A percentile compares a stretch with the other conserved stretches of the same genome.
Evolutionary conservation across 1,140 invertebrate genomes (phyloP).

Genomic region (Ostrea denselamellosa): DNA sequence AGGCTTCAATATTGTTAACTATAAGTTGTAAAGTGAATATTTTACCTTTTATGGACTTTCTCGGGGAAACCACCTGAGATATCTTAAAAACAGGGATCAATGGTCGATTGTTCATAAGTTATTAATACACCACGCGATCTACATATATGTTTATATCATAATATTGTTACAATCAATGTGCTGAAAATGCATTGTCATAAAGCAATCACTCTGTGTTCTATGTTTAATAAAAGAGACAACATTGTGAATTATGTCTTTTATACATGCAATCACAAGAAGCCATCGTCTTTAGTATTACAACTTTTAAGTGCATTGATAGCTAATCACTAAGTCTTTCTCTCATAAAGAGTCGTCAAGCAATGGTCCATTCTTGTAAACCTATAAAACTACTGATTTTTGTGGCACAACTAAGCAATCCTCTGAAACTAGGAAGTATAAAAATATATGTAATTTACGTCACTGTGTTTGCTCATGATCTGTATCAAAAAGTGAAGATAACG

Average conservation of each 20-base stretch:
- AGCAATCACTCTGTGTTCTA: not conserved
- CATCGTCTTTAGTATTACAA: no score
- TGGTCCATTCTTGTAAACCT: not conserved
- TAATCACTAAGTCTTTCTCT: no score
- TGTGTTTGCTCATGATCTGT: no score
- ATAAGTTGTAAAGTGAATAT: not conserved
- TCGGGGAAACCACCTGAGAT: not conserved
- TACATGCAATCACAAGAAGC: no score
- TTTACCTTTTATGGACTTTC: not conserved
- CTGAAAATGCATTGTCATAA: not conserved
- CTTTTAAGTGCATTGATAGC: no score
- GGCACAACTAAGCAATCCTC: no score
- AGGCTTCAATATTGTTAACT: no score
- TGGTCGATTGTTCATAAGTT: not conserved
- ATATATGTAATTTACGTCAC: no score
- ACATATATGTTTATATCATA: not conserved
- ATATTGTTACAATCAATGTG: not conserved
- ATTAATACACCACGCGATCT: not conserved
- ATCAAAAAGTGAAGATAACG: no score
- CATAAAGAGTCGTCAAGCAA: not conserved
- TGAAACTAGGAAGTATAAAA: no score
- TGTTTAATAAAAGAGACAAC: constrained; percentile 15
- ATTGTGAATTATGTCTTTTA: not conserved
- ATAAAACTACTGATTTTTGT: no score
- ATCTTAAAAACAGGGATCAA: not conserved